phyloP scores from a whole-genome alignment of 2,113 vertebrate species.

The Reinhardtius hippoglossoides region DNA sequence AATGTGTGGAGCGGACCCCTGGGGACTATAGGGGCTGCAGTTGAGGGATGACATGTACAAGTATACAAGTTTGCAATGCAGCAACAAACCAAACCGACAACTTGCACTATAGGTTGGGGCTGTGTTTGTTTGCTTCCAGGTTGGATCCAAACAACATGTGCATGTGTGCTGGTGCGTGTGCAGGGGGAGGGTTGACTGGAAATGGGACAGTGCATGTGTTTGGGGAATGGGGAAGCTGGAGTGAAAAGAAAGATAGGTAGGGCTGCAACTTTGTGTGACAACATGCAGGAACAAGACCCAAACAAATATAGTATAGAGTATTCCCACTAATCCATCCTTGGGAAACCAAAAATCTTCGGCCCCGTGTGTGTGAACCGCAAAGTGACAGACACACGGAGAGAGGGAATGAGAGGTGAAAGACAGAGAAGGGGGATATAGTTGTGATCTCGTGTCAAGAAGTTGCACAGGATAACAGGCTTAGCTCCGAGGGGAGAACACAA shows the following conservation, averaged over 20 bases:
- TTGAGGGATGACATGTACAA: conserved; percentile 60
- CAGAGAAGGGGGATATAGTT: conserved; percentile 36
- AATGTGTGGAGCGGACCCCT: conserved; percentile 66
- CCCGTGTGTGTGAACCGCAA: conserved; percentile 23
- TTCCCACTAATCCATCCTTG: conserved; percentile 32
- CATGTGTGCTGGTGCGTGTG: conserved; percentile 4
- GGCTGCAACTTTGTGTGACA: not conserved
- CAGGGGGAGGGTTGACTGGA: not conserved
- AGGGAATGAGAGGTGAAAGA: conserved; percentile 46
- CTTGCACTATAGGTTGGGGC: conserved; percentile 8
- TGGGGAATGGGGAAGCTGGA: not conserved
- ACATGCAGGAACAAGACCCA: conserved; percentile 4
- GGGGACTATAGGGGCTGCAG: conserved; percentile 58
- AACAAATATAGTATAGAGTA: conserved; percentile 23
- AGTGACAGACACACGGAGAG: conserved; percentile 30
- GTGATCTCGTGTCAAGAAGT: conserved; percentile 64
- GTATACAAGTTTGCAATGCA: conserved; percentile 68
- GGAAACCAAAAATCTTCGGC: conserved; percentile 28
- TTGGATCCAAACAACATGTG: conserved; percentile 39
- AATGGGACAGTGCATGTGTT: not conserved
- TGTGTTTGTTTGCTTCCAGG: not conserved
- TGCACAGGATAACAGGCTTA: conserved; percentile 76
- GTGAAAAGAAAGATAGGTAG: not conserved
- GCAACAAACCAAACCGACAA: conserved; percentile 41
- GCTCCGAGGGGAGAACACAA: conserved; percentile 72